Conservation (phyloP, 2,113 vertebrate species). For the Panthera uncia region DNA sequence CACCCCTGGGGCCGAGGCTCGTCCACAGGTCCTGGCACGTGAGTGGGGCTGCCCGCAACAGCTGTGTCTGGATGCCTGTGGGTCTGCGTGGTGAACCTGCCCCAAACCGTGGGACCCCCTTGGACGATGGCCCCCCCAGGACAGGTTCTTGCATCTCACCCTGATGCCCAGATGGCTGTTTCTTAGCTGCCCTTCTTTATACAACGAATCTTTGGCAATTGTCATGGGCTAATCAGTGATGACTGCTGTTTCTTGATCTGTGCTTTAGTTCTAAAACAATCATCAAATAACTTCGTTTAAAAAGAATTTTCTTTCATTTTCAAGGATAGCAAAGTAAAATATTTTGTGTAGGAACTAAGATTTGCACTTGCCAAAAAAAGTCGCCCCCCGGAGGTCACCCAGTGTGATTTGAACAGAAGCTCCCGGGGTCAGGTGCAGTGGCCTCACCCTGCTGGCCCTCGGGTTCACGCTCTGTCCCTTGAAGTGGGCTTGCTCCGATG, state of each 20-base stretch:
- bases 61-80: background rate
- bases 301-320: background rate
- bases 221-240: accelerated
- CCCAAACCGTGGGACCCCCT: background rate
- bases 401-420: too few relatives aligned
- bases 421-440: background rate
- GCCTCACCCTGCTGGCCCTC: background rate
- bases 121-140: background rate
- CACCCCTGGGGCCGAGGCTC: background rate
- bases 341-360: background rate
- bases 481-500: accelerated
- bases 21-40: background rate
- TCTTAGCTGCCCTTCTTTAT: accelerated
- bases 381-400: background rate
- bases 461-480: accelerated
- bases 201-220: accelerated
- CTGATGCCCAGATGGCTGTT: accelerated
- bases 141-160: background rate
- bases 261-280: background rate
- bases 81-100: background rate
- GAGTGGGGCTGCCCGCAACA: background rate
- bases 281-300: background rate
- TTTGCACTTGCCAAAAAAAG: background rate
- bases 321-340: background rate
- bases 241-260: background rate